Evolutionary conservation across 1,140 invertebrate species (phyloP).

Genomic region (Bombus waltoni): DNA sequence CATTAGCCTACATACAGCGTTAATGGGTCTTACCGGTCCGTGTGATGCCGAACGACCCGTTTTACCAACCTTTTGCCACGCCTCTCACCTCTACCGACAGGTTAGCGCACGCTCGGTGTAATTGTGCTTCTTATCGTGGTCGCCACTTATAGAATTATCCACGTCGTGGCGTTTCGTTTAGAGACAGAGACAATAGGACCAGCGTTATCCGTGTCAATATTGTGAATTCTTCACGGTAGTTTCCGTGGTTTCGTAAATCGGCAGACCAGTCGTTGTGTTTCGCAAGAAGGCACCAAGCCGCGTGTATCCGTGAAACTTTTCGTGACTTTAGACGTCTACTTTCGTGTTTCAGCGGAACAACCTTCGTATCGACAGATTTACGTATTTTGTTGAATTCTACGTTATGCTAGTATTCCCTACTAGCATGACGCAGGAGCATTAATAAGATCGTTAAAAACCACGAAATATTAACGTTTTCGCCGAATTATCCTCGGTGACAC

Average conservation of each 20-base stretch:
- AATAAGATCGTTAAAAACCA: neutral
- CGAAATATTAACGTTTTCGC: neutral
- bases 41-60: conserved; percentile 31
- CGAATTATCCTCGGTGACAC: neutral
- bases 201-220: neutral
- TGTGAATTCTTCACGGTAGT: neutral
- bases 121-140: conserved; percentile 59
- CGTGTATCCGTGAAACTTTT: neutral
- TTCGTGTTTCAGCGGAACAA: neutral
- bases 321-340: neutral
- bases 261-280: neutral
- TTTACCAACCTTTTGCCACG: conserved; percentile 59
- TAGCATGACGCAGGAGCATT: too few relatives aligned
- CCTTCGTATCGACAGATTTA: neutral
- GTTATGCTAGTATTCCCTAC: too few relatives aligned
- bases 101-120: conserved; percentile 48
- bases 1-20: conserved; percentile 75
- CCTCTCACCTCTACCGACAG: conserved; percentile 49
- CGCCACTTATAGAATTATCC: conserved; percentile 52
- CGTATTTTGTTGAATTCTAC: neutral
- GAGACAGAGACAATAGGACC: neutral
- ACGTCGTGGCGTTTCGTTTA: conserved; percentile 7
- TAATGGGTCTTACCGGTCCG: conserved; percentile 44
- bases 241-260: neutral
- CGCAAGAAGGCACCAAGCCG: too few relatives aligned